Evolutionary conservation across 2,113 vertebrate species (phyloP), one percentile per base, ranked within the genome.

Genomic region (Hypomesus transpacificus): DNA sequence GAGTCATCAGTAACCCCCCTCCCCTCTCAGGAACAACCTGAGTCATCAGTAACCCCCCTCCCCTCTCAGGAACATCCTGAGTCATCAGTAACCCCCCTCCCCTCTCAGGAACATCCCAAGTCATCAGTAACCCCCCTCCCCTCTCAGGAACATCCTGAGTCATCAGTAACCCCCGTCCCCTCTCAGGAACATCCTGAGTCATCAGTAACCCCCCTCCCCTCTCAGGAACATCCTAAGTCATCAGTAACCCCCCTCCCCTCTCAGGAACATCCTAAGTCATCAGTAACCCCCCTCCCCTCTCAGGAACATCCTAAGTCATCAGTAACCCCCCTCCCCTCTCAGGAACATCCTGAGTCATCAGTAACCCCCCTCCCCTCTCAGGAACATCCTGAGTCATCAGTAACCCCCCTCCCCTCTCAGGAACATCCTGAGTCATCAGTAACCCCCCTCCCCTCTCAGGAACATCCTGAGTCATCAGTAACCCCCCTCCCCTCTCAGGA

Each of bases 121-220:
- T 65, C 24, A 61, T 61, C 28, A 64, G 9, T 62, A n/a, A 24
- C 22, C 14, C 13, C 20, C 22, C n/a, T 17, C 16, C 31, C 31
- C 31, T 0, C 31, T 34, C 31, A 34, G 39, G 39, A 46, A 8
- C 39, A 46, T 1, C 31, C 4, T 34, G 31, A 34, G 7, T 6
- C 31, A 34, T 34, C 5, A 34, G 31, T 34, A 34, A 34, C 50
- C 14, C 56, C 20, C 59, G 8, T 2, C 31, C 21, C 18, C 39
- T 50, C 13, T 77, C 87, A 98, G 96, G 82, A 53, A 53, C 54
- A 2, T 1, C 24, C 24, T 26, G 24, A 26, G 24, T 26, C 24
- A 26, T 26, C 3, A 26, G 24, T 26, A 26, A 24, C 54, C 13
- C 3, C n/a, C 14, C 13, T 62, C 22, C 52, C 46, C 14, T 52